Base-by-base conservation (phyloP, 2,888 invertebrate species). In the Philhelius pedissequus region DNA sequence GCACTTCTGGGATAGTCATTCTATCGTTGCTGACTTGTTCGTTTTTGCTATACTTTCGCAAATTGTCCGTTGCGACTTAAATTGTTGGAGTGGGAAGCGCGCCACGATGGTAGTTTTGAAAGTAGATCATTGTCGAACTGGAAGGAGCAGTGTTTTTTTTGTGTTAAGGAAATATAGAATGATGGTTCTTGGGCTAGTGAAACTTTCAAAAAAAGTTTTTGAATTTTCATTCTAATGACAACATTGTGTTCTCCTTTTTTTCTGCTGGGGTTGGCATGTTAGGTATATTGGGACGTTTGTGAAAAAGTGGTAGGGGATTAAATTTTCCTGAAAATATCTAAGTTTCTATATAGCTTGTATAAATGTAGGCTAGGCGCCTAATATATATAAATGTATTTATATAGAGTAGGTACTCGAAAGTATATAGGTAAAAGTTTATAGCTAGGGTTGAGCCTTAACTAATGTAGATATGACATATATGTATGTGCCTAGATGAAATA, bases 191-290 rank as follows among this genome's bases (percentile, higher is more conserved):
- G 71, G 43, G 27, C 32, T 64, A 84, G 84, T 80, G 48, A 84
- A 80, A 84, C 75, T 80, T 80, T 66, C 71, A 60, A 80, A 84
- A n/a, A 64, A 84, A 80, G 80, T 80, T 84, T 84, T 80, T 84
- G 84, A 84, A 80, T 84, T 84, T 84, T 84, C 84, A 84, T 76
- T 80, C 71, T 54, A 84, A 80, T 84, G 84, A 76, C 84, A 84
- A 76, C 58, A 70, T 84, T 79, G 83, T 75, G 79, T 68, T 70
- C 70, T 84, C 45, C 25, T 45, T 20, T 71, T 75, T 76, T 84
- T 66, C 50, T 83, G 70, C 71, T 76, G 58, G 71, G 68, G 68
- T 76, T 84, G 74, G 43, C 66, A 78, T 78, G 43, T 64, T 60
- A n/a, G n/a, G n/a, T n/a, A n/a, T n/a, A 54, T 25, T 52, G 9